Conservation (phyloP, 2,113 vertebrate genomes). For the Grallaria varia region DNA sequence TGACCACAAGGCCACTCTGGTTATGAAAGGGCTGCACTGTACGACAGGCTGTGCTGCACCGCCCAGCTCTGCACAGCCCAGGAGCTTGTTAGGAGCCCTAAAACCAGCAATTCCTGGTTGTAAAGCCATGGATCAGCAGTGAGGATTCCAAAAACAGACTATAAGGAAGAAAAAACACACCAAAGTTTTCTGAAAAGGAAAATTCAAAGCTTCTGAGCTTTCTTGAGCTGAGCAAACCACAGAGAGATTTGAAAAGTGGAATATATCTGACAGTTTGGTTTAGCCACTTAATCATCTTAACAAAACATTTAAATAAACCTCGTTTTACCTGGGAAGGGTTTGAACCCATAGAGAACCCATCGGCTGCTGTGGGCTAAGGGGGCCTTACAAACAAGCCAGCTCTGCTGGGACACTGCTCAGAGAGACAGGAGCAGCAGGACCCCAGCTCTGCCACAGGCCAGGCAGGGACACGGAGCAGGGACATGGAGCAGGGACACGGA, state of each 20-base stretch:
- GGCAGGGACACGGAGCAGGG: background rate
- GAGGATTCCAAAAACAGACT: too few species aligned
- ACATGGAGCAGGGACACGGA: background rate
- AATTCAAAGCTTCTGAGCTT: background rate
- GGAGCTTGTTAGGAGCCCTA: background rate
- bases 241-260: background rate
- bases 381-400: background rate
- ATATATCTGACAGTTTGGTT: background rate
- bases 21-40: background rate
- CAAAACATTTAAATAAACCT: background rate
- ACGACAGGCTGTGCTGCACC: background rate
- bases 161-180: background rate
- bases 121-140: background rate
- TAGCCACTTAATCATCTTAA: background rate
- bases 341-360: rapidly evolving
- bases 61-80: background rate
- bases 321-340: background rate
- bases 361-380: background rate
- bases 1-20: background rate
- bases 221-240: background rate
- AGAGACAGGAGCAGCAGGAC: background rate
- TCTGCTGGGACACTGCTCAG: background rate
- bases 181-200: background rate
- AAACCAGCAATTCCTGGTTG: rapidly evolving
- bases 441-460: background rate